phyloP scores from a whole-genome alignment of 2,113 vertebrate genomes.

The Oreochromis spilurus region DNA sequence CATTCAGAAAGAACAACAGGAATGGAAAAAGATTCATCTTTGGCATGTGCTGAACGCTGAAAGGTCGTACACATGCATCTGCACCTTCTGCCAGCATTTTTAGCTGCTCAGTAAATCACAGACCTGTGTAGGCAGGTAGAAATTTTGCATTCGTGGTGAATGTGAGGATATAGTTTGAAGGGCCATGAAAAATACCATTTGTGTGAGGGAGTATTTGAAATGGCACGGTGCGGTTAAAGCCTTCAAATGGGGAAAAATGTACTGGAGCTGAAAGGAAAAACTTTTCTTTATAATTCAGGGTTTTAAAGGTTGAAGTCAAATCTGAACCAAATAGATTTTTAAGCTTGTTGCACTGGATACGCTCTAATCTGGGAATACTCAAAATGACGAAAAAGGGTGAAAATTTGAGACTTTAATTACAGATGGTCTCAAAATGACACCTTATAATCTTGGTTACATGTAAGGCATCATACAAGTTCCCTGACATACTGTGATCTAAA shows the following conservation, averaged over 20 bases:
- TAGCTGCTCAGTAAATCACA: constrained; percentile 10
- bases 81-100: constrained; percentile 30
- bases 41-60: not conserved
- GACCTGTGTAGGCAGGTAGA: constrained; percentile 44
- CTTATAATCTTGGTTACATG: not conserved
- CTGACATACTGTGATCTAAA: not conserved
- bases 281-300: not conserved
- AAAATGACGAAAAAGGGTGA: not conserved
- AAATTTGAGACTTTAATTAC: constrained; percentile 35
- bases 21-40: constrained; percentile 14
- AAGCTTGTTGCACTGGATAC: not conserved
- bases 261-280: not conserved
- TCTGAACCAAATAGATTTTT: not conserved
- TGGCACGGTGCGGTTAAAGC: not conserved
- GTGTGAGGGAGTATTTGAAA: not conserved
- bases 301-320: not conserved
- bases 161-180: not conserved
- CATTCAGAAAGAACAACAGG: constrained; percentile 23
- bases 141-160: not conserved
- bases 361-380: constrained; percentile 21
- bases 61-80: not conserved
- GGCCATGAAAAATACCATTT: not conserved
- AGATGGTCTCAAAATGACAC: not conserved
- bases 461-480: not conserved
- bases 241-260: not conserved